Conservation (phyloP, 2,888 invertebrate genomes). For the Mythimna lalbum region DNA sequence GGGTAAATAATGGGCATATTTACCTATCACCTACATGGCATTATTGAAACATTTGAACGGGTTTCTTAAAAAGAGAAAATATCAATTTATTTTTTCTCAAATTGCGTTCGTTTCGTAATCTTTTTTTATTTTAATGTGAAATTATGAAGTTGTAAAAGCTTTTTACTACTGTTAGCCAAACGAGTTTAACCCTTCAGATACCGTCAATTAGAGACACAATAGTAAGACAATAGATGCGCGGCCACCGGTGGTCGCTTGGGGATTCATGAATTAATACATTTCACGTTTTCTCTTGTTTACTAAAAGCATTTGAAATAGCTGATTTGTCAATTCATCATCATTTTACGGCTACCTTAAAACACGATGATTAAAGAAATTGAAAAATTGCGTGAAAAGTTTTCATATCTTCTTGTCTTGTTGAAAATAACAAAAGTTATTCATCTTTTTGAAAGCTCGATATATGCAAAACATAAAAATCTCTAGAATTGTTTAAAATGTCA, state of each 20-base stretch:
- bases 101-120: conserved; percentile 20
- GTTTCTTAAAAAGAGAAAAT: conserved; percentile 49
- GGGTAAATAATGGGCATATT: conserved; percentile 13
- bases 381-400: background rate
- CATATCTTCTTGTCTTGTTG: background rate
- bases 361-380: background rate
- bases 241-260: too few species aligned
- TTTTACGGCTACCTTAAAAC: too few species aligned
- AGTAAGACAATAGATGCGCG: too few species aligned
- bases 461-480: conserved; percentile 3
- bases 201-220: too few species aligned
- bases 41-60: conserved; percentile 47
- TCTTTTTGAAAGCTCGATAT: background rate
- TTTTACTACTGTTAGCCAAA: conserved; percentile 9
- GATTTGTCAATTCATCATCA: too few species aligned
- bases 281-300: conserved; percentile 28
- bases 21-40: conserved; percentile 26
- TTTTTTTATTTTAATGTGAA: conserved; percentile 6
- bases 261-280: too few species aligned
- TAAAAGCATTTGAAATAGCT: background rate
- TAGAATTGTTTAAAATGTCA: background rate
- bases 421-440: background rate
- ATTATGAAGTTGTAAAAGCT: conserved; percentile 19
- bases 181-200: too few species aligned
- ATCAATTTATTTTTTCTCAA: conserved; percentile 21